Evolutionary conservation across 2,888 invertebrate genomes (phyloP).

Genomic region (Drosophila prostipennis): DNA sequence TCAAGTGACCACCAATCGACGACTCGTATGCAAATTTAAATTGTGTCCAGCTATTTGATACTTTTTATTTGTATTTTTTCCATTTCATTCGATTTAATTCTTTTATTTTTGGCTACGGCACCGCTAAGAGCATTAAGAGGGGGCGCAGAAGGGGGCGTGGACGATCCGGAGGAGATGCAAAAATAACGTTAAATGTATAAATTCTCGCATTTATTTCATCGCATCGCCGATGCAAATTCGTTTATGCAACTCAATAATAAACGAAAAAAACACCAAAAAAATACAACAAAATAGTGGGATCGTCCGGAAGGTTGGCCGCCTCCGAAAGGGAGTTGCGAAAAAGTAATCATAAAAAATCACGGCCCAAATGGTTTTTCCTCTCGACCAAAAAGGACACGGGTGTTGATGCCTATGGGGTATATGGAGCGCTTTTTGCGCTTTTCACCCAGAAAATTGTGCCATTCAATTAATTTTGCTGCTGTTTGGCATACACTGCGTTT

Average conservation of each 20-base stretch:
- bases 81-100: constrained; percentile 6
- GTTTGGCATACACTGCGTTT: constrained; percentile 29
- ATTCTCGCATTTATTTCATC: constrained; percentile 54
- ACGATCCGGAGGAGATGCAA: constrained; percentile 21
- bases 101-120: constrained; percentile 1
- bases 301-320: constrained; percentile 14
- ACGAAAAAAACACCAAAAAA: background rate
- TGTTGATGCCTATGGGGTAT: constrained; percentile 40
- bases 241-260: constrained; percentile 29
- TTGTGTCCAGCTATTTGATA: constrained; percentile 19
- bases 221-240: constrained; percentile 48
- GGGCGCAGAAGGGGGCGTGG: constrained; percentile 6
- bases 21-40: constrained; percentile 37
- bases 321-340: constrained; percentile 19
- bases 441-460: constrained; percentile 52
- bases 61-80: constrained; percentile 3
- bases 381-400: constrained; percentile 19
- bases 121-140: constrained; percentile 41
- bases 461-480: constrained; percentile 62
- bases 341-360: constrained; percentile 53
- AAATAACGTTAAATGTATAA: constrained; percentile 44
- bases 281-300: background rate
- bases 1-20: constrained; percentile 1
- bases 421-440: constrained; percentile 44
- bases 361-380: constrained; percentile 41